These are phyloP conservation scores for Xenopus tropicalis DNA, from an alignment of 2,113 vertebrate species.

Conservation along the genomic window DNA sequence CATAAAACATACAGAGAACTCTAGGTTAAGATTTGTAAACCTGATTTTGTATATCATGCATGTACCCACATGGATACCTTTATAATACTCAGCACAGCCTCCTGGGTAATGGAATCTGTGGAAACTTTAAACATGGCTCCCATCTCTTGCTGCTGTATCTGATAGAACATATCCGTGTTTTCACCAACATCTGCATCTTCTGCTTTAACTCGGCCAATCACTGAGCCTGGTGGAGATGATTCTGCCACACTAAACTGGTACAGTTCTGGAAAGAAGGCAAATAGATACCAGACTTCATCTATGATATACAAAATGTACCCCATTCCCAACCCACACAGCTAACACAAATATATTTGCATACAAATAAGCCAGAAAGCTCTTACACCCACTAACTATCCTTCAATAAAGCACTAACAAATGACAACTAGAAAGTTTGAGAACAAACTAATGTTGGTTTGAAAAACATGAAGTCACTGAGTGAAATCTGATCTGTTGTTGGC, in stretches of 20 bases:
- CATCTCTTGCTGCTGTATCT: slow-evolving; percentile 83
- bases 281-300: not conserved
- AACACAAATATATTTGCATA: no score
- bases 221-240: slow-evolving; percentile 76
- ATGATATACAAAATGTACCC: not conserved
- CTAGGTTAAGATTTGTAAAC: no score
- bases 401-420: no score
- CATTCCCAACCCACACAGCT: no score
- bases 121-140: slow-evolving; percentile 82
- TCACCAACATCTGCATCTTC: slow-evolving; percentile 90
- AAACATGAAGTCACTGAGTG: no score
- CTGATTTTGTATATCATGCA: not conserved
- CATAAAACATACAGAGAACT: no score
- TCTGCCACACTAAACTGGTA: slow-evolving; percentile 93
- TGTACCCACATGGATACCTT: slow-evolving; percentile 65
- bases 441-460: no score
- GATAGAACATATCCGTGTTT: slow-evolving; percentile 95
- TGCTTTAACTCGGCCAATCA: slow-evolving; percentile 86
- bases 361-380: no score
- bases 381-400: no score
- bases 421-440: no score
- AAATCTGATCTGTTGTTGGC: no score
- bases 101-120: slow-evolving; percentile 86
- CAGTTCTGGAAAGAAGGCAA: slow-evolving; percentile 72
- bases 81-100: slow-evolving; percentile 82